Evolutionary conservation across 2,888 invertebrate genomes (phyloP).

Genomic region (Tetranychus piercei): DNA sequence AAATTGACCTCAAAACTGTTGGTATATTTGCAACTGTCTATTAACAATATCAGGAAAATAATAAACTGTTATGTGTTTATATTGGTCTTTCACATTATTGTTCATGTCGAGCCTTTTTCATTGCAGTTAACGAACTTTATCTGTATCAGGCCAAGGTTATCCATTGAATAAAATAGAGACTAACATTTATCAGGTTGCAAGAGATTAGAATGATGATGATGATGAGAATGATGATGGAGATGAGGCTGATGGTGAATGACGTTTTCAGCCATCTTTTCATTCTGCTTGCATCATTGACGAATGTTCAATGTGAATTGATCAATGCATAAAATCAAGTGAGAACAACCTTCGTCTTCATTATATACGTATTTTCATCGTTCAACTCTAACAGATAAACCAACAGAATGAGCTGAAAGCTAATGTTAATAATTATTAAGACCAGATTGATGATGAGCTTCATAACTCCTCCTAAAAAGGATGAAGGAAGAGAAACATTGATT

Average conservation of each 20-base stretch:
- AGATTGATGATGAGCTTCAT: background rate
- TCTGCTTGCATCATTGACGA: no score
- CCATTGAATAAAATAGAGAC: background rate
- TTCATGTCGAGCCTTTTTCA: background rate
- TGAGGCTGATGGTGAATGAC: background rate
- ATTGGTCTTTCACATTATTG: background rate
- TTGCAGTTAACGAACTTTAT: background rate
- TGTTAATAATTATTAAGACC: background rate
- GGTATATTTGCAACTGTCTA: background rate
- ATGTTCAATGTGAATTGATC: no score
- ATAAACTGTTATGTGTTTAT: background rate
- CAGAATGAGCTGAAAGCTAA: no score
- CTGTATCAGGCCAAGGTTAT: constrained; percentile 1
- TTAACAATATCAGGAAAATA: background rate
- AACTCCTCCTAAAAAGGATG: background rate
- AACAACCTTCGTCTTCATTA: background rate
- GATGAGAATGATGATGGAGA: background rate
- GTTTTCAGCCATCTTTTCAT: no score
- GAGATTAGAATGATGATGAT: background rate
- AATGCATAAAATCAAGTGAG: background rate
- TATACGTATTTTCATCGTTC: background rate
- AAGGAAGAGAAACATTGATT: background rate
- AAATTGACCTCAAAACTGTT: background rate
- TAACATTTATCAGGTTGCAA: background rate
- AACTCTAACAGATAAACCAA: background rate